These are phyloP conservation scores for Zapornia atra DNA, from an alignment of 2,113 vertebrate species.

Conservation along the genomic window DNA sequence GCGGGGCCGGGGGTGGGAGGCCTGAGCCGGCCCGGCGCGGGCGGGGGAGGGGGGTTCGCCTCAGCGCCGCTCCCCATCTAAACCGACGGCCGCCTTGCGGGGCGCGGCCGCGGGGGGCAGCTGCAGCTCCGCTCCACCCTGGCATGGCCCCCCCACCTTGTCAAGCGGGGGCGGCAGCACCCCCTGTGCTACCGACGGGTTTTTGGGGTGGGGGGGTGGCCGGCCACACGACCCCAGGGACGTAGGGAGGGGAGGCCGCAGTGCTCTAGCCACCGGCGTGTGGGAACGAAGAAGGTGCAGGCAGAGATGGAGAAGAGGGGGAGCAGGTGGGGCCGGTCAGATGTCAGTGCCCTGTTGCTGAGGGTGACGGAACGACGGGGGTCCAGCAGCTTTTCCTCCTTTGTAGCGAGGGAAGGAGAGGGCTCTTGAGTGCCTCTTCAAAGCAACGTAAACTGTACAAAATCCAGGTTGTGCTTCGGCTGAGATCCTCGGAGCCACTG, in stretches of 20 bases:
- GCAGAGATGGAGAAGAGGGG: background rate
- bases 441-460: fast-evolving
- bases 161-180: background rate
- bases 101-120: background rate
- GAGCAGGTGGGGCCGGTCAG: background rate
- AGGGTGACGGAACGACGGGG: background rate
- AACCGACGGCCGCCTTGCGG: background rate
- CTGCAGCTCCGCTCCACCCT: background rate
- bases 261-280: background rate
- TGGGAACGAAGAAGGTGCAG: background rate
- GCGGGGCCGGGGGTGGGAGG: background rate
- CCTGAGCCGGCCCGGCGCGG: background rate
- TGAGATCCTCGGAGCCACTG: background rate
- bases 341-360: background rate
- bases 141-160: no score
- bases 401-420: background rate
- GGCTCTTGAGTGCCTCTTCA: background rate
- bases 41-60: background rate
- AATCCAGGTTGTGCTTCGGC: background rate
- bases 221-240: no score
- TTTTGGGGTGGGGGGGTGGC: no score
- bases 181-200: background rate
- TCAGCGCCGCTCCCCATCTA: background rate
- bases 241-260: background rate
- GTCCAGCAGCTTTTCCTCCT: background rate